A percentile compares a stretch with the other conserved stretches of the same genome.
Evolutionary conservation across 2,888 invertebrate species (phyloP).

Genomic region (Ceramica pisi): DNA sequence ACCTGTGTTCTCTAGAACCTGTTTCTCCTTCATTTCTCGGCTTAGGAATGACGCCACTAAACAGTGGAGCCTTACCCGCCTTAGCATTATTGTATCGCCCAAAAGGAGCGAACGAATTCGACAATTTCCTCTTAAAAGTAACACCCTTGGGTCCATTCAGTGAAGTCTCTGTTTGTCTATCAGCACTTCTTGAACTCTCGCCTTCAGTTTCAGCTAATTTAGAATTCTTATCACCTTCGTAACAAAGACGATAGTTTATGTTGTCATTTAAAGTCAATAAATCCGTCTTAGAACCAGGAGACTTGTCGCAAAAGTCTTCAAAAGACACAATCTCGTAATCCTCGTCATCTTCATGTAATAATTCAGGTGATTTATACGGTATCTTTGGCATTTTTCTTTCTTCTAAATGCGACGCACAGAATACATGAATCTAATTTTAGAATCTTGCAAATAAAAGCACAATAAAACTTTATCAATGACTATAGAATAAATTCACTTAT

Average conservation of each 20-base stretch:
- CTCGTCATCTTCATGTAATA: constrained; percentile 82
- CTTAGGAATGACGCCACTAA: constrained; percentile 84
- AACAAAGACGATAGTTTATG: constrained; percentile 88
- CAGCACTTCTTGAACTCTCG: constrained; percentile 80
- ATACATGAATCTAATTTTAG: constrained; percentile 68
- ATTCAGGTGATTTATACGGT: constrained; percentile 84
- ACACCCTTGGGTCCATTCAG: constrained; percentile 81
- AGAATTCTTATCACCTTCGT: constrained; percentile 81
- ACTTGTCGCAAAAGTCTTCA: constrained; percentile 91
- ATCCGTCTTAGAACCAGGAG: constrained; percentile 88
- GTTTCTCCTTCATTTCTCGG: constrained; percentile 78
- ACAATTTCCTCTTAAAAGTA: constrained; percentile 78
- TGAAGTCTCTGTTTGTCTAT: constrained; percentile 84
- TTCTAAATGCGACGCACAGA: constrained; percentile 37
- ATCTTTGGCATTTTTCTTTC: constrained; percentile 85
- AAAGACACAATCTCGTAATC: constrained; percentile 91
- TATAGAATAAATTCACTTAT: background rate
- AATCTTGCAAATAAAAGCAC: background rate
- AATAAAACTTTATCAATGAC: background rate
- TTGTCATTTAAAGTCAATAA: constrained; percentile 89
- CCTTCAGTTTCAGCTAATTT: constrained; percentile 78
- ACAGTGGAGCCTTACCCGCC: constrained; percentile 75
- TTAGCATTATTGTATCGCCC: constrained; percentile 79
- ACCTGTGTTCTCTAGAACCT: constrained; percentile 83
- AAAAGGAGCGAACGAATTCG: constrained; percentile 83